Base-by-base conservation (phyloP, 2,113 vertebrate genomes). In the Merops nubicus region DNA sequence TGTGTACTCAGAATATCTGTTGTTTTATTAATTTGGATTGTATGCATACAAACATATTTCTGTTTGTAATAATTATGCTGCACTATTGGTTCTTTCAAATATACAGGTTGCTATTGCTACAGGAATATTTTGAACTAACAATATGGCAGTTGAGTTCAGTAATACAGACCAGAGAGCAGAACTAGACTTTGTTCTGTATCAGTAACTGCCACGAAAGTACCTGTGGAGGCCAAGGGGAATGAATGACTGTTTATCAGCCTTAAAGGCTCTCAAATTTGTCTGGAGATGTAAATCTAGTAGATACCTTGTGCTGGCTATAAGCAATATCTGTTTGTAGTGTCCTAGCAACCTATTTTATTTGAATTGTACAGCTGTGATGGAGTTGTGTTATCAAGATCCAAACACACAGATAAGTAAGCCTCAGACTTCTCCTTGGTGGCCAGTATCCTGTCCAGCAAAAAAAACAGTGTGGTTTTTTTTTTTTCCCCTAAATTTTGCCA, bases 101-200 rank as follows among this genome's bases (percentile, higher is more conserved):
- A 8, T 29, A 16, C 29, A 56, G 80, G 16, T 18, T 15, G 15
- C 33, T 45, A 2, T 67, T 88, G 40, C 40, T 83, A 6, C 17
- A 15, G 34, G 12, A 54, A n/a, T 67, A 11, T 42, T 73, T 73
- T 62, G 64, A 43, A 22, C 69, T 81, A 43, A 33, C 5, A 8
- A 1, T 53, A 3, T 0, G 1, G 19, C 64, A 17, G 63, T 15
- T 19, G 28, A 51, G 40, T 80, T 29, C 17, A 11, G 36, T 21
- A 10, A 36, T 76, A 3, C 9, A 56, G 36, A 36, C 21, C 18
- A 38, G 50, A 38, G 25, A 31, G 12, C n/a, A 21, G 8, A 50
- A 81, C 51, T 80, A 62, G 8, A 40, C 9, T 65, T 8, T 51
- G 20, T 8, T 48, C 42, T 8, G 3, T 34, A 11, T 56, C 15